Evolutionary conservation across 2,797 vertebrate genomes (phyloP), one percentile per base, ranked within the genome.

Genomic region (Ictinia mississippiensis): DNA sequence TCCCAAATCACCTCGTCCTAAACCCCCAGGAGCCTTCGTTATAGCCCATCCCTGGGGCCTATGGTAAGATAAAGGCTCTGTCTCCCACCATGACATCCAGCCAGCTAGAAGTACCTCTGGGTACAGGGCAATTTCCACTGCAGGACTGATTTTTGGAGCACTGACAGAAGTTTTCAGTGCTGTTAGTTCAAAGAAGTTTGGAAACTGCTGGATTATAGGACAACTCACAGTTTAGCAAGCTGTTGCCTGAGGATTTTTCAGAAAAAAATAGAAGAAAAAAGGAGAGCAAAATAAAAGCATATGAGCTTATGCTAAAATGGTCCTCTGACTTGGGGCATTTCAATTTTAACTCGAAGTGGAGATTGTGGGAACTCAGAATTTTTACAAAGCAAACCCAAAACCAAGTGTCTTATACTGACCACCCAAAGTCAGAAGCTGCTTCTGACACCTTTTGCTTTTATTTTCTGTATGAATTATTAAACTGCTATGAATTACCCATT

Each of bases 211-310:
- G 63, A 45, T 84, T 87, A 56, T 14, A 81, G 53, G 37, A 80
- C 44, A 72, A 12, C 28, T 79, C 37, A 65, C 18, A 52, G 18
- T 72, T 88, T 66, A 79, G 38, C 42, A 77, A 82, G 37, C 8
- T 79, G 21, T 59, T 90, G 73, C 83, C 83, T 70, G 44, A 94
- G 80, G 87, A 94, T 75, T 83, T 82, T 85, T 93, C 35, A 75
- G 61, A 25, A 95, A 28, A 94, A 91, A 83, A 74, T 3, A 53
- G 22, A 83, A 73, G 11, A 37, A 67, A 56, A 80, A 86, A 58
- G 37, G 2, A 83, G 2, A 66, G 15, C 2, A 44, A 94, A 96
- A 72, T 75, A 81, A 89, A 95, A 94, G 21, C 53, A 68, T 83
- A 68, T 65, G 59, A 89, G 29, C 28, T 86, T 81, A 70, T 82